Evolutionary conservation across 2,113 vertebrate species (phyloP).

Genomic region (Pluvianellus socialis): DNA sequence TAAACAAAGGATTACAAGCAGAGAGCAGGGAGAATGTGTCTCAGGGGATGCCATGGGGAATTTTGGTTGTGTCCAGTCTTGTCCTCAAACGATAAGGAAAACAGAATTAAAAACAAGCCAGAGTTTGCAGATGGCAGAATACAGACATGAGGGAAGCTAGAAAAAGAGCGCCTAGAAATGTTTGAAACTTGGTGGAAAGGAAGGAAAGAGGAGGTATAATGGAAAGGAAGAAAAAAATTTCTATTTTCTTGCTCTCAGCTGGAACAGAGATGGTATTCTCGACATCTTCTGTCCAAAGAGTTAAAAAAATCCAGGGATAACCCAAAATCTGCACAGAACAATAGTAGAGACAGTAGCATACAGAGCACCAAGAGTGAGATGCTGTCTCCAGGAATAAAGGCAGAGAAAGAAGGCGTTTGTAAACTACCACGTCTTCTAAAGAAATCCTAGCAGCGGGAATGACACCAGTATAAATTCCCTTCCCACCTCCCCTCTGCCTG

Average conservation of each 20-base stretch:
- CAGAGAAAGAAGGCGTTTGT: background rate
- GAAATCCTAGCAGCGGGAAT: background rate
- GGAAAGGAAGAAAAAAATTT: background rate
- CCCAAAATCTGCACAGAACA: background rate
- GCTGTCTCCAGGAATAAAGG: background rate
- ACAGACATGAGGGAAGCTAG: background rate
- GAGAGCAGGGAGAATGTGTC: background rate
- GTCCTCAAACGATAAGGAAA: conserved; percentile 23
- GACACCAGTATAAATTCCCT: background rate
- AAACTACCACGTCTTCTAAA: background rate
- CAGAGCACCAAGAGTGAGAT: background rate
- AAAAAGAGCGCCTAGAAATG: background rate
- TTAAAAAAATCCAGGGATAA: background rate
- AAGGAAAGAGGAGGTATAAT: background rate
- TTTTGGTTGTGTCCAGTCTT: conserved; percentile 53
- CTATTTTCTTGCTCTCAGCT: background rate
- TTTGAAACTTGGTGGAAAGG: background rate
- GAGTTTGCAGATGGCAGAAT: background rate
- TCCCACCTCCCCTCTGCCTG: background rate
- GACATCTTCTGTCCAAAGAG: background rate
- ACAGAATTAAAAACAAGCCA: background rate
- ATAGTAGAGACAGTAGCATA: background rate
- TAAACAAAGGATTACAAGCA: conserved; percentile 68
- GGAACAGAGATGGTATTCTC: background rate
- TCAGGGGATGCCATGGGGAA: background rate